A percentile compares a stretch with the other conserved stretches of the same genome.
phyloP scores from a whole-genome alignment of 2,797 vertebrate species.

The Pangasius macronema region DNA sequence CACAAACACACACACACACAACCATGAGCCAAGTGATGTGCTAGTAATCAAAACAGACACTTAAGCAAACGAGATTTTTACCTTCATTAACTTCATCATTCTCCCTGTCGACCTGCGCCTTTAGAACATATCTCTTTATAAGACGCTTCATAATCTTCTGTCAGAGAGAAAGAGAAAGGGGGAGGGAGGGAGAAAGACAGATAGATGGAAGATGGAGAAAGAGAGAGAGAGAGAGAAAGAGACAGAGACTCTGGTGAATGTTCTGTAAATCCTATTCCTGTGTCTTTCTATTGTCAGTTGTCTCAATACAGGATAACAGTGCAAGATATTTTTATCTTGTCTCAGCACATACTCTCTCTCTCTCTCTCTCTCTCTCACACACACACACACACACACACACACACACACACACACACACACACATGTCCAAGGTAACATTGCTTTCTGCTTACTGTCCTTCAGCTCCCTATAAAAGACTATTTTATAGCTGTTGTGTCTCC shows the following conservation, averaged over 20 bases:
- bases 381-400: background rate
- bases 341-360: background rate
- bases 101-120: constrained; percentile 95
- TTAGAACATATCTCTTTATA: constrained; percentile 94
- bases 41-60: constrained; percentile 8
- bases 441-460: constrained; percentile 2
- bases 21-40: background rate
- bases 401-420: background rate
- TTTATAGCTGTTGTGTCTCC: background rate
- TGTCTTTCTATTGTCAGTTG: background rate
- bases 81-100: constrained; percentile 98
- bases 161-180: constrained; percentile 51
- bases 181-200: background rate
- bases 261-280: background rate
- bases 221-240: constrained; percentile 31
- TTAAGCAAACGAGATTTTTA: constrained; percentile 61
- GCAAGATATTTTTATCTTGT: constrained; percentile 23
- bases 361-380: too few species aligned
- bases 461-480: background rate
- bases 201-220: constrained; percentile 4
- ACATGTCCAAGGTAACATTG: background rate
- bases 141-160: constrained; percentile 98
- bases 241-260: background rate
- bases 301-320: constrained; percentile 10
- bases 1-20: constrained; percentile 12